Base-by-base conservation (phyloP, 2,888 invertebrate genomes). In the Drosophila ustulata region DNA sequence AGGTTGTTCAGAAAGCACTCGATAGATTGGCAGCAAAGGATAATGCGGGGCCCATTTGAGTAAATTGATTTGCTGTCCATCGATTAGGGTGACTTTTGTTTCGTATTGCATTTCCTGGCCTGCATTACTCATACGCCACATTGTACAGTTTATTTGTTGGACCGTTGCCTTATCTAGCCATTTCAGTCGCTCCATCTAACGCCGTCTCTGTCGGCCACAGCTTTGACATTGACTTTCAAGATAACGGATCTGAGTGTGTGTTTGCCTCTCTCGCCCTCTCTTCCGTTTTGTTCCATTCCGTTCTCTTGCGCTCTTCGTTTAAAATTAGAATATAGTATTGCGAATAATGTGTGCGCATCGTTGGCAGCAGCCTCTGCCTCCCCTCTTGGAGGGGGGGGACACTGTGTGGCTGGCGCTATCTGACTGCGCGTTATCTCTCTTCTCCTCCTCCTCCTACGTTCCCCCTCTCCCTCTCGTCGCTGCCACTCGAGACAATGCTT, bases 221-320 rank as follows among this genome's bases (percentile, higher is more conserved):
- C 85, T 83, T 85, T 89, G 89, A 83, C 90, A 85, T 84, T 87
- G 83, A 90, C 85, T 87, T 87, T 87, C 78, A 72, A 71, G 85
- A 87, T 82, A 82, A 68, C 61, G 55, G 65, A 72, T 46, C 53
- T 41, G 46, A 45, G 47, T 69, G 57, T 37, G 51, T 50, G 26
- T 2, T 9, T 5, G 25, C 7, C n/a, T 0, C 39, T 25, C 28
- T 18, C 28, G 8, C 23, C 11, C 49, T 25, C 23, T 9, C 28
- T 11, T 47, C 11, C 32, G 4, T 43, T 13, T 18, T 18, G 34
- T 9, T 25, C 32, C 23, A 23, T 11, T 25, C n/a, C 23, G 7
- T 8, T 28, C 23, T 18, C 5, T 18, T 25, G 9, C 39, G 49
- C 52, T 67, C 46, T 53, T 70, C 59, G 41, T 71, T 76, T 74